These are phyloP conservation scores for Dryococelus australis DNA, from an alignment of 2,888 invertebrate species.

Conservation along the genomic window DNA sequence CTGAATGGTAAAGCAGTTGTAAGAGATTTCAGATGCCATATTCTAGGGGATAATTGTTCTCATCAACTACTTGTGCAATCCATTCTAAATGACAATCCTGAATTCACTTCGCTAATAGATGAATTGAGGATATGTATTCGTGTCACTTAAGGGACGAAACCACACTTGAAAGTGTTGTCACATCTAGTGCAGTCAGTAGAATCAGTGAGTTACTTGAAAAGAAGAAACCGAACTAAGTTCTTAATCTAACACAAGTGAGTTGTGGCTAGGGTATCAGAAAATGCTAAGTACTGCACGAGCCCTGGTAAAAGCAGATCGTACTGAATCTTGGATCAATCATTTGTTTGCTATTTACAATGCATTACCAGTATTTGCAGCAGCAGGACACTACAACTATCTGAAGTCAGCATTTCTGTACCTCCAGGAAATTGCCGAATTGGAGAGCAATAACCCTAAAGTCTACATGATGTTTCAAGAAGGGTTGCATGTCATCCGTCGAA, in stretches of 20 bases:
- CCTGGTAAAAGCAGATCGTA: constrained; percentile 1
- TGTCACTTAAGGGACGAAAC: background rate
- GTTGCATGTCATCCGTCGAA: background rate
- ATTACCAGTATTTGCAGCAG: constrained; percentile 16
- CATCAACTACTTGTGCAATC: background rate
- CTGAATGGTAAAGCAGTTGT: background rate
- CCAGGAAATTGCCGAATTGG: background rate
- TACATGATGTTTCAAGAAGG: too few relatives aligned
- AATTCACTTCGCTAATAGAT: background rate
- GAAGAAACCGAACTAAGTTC: background rate
- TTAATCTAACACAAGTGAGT: background rate
- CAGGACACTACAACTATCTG: constrained; percentile 18
- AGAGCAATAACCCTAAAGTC: background rate
- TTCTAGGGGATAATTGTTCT: background rate
- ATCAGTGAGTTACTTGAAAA: background rate
- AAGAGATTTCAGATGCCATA: background rate
- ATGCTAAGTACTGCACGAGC: background rate
- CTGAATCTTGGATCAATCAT: background rate
- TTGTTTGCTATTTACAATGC: background rate
- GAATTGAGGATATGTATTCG: background rate
- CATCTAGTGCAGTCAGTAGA: background rate
- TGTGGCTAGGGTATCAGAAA: background rate
- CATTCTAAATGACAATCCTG: background rate
- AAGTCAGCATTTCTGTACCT: constrained; percentile 16
- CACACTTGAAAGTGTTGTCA: constrained; percentile 12